Conservation (phyloP, 2,113 vertebrate genomes). For the Dermatemys mawii region DNA sequence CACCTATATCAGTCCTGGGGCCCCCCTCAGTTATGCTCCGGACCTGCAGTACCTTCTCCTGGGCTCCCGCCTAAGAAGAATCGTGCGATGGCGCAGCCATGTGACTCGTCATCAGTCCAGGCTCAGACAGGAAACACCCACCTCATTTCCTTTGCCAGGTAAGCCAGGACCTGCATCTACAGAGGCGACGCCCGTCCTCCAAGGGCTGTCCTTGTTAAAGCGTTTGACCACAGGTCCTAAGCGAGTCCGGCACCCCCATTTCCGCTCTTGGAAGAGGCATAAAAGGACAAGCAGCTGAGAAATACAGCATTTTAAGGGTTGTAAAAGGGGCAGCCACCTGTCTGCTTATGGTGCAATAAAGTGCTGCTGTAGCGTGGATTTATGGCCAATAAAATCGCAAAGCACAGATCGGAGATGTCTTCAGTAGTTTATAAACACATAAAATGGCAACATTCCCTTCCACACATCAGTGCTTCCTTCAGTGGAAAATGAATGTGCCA, state of each 20-base stretch:
- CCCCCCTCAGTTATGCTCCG: accelerated
- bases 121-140: not conserved
- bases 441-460: not conserved
- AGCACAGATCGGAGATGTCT: not conserved
- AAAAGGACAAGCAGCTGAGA: not conserved
- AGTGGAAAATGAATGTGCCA: not conserved
- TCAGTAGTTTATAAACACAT: conserved; percentile 57
- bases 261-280: accelerated
- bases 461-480: not conserved
- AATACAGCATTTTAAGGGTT: not conserved
- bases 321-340: conserved; percentile 19
- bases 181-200: not conserved
- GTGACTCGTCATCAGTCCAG: accelerated
- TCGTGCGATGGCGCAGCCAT: not conserved
- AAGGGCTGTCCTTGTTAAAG: not conserved
- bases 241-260: not conserved
- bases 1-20: not conserved
- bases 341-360: not conserved
- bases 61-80: accelerated
- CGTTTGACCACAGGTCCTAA: not conserved
- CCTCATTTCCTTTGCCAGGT: not conserved
- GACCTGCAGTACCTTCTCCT: not conserved
- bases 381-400: conserved; percentile 37
- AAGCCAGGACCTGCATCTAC: not conserved
- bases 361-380: conserved; percentile 14